Base-by-base conservation (phyloP, 2,797 vertebrate species). In the Salmo trutta region DNA sequence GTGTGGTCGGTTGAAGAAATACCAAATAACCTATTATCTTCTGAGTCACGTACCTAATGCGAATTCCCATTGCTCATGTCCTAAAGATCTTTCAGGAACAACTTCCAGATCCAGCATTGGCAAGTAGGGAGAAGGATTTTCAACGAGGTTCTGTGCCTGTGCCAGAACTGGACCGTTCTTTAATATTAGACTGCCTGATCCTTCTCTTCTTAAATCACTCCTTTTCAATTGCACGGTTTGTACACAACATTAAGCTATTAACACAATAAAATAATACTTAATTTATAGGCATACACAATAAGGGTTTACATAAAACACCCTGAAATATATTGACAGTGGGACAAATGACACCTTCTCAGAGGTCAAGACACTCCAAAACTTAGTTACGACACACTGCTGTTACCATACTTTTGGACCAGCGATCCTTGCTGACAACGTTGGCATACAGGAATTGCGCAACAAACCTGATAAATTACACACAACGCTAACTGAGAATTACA, bases 81-180 rank as follows among this genome's bases (percentile, higher is more conserved):
- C 98, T 90, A 99, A 93, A 94, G 98, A 99, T 87, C 98, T 96
- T 94, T 99, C 98, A 91, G 98, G 98, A 83, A 99, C 97, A 92
- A 99, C 98, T 93, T 99, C 98, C 94, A 99, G 95, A 95, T 99
- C 98, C 93, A 99, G 97, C 98, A 99, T 99, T 98, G 97, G 96
- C 94, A 85, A 91, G 91, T 88, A 88, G 81, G 90, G 54, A 75
- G 51, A 78, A 85, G 74, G 88, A 64, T 81, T 83, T 71, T 83
- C 86, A 64, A 73, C 72, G 71, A 78, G 85, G 75, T 81, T 77
- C 78, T 82, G 82, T 71, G 82, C 56, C 82, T 88, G 90, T 88
- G 90, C 87, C 93, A 92, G 85, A 69, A 74, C 83, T 87, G 87
- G 86, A 86, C 86, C 83, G 82, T 87, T 83, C 74, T 85, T 69